Percentiles rank a stretch among this genome's conserved stretches.
These are phyloP conservation scores for Centropyge bicolor DNA, from an alignment of 2,797 vertebrate species.

Conservation along the genomic window DNA sequence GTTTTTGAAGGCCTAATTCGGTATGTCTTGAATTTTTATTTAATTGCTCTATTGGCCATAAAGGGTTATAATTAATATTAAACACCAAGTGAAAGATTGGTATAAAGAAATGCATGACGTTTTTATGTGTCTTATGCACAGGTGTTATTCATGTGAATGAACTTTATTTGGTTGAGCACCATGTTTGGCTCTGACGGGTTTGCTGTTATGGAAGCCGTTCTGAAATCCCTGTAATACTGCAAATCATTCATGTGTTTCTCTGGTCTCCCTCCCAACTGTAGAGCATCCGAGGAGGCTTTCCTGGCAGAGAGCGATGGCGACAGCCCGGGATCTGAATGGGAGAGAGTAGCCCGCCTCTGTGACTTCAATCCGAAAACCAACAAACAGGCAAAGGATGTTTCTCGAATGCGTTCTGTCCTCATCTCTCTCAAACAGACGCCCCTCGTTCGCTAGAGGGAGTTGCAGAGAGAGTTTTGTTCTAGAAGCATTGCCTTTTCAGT, in stretches of 20 bases:
- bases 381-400: conserved; percentile 96
- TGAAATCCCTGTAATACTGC: neutral
- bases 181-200: conserved; percentile 32
- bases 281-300: conserved; percentile 96
- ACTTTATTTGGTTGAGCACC: conserved; percentile 23
- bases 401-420: conserved; percentile 97
- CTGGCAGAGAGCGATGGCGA: conserved; percentile 93
- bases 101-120: conserved; percentile 58
- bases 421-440: conserved; percentile 96
- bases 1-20: conserved; percentile 21
- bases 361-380: conserved; percentile 99
- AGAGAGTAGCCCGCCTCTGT: conserved; percentile 96
- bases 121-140: conserved; percentile 12
- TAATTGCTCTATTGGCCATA: neutral
- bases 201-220: conserved; percentile 9
- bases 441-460: conserved; percentile 82
- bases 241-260: conserved; percentile 1
- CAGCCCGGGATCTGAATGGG: conserved; percentile 94
- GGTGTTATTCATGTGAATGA: conserved; percentile 33
- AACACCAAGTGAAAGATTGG: conserved; percentile 14
- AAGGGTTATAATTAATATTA: neutral
- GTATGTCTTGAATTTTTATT: conserved; percentile 10
- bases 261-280: conserved; percentile 62
- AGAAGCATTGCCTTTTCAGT: conserved; percentile 72
- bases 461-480: conserved; percentile 9